phyloP scores from a whole-genome alignment of 2,113 vertebrate genomes.

The Xenus cinereus region DNA sequence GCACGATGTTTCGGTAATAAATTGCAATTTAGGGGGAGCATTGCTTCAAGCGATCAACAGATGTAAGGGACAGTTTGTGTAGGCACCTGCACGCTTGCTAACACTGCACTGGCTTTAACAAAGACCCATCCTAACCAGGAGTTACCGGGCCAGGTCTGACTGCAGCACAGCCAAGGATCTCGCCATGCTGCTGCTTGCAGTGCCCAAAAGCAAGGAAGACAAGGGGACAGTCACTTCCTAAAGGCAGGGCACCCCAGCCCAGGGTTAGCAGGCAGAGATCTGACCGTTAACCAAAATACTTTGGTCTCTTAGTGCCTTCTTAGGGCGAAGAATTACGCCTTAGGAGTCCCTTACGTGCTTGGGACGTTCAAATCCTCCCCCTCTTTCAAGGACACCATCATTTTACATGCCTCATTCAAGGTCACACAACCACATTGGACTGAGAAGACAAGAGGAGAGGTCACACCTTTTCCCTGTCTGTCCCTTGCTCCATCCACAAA shows the following conservation, averaged over 20 bases:
- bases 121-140: neutral
- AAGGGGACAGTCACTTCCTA: neutral
- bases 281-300: neutral
- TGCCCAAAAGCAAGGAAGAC: constrained; percentile 28
- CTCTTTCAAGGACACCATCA: neutral
- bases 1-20: neutral
- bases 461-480: neutral
- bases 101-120: neutral
- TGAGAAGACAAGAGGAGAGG: neutral
- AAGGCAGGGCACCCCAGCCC: neutral
- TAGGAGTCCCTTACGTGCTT: neutral
- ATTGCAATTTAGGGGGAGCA: neutral
- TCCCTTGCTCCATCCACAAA: neutral
- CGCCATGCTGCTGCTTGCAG: neutral
- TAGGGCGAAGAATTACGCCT: neutral
- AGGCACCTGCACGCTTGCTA: neutral
- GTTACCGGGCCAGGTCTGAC: neutral
- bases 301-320: neutral
- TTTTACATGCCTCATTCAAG: neutral
- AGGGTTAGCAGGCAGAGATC: neutral
- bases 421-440: neutral
- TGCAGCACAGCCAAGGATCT: neutral
- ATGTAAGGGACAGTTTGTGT: neutral
- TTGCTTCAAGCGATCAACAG: neutral
- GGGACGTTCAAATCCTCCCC: neutral